Evolutionary conservation across 1,140 invertebrate species (phyloP).

Genomic region (Zaprionus davidi): DNA sequence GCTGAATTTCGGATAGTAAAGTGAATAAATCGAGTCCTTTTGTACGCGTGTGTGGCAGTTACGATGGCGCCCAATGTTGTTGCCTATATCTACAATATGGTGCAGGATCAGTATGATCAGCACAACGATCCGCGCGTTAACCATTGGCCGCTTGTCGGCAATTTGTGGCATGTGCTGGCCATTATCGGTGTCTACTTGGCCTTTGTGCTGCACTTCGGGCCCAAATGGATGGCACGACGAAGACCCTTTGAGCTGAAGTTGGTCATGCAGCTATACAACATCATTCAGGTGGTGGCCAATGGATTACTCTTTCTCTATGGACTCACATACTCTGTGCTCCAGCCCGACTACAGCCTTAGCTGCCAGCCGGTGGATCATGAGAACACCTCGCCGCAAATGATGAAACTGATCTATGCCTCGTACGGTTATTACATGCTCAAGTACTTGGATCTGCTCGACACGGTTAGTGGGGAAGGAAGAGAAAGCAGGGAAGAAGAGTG

Average conservation of each 20-base stretch:
- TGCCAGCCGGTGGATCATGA: constrained; percentile 87
- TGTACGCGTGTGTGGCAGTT: constrained; percentile 2
- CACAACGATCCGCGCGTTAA: constrained; percentile 70
- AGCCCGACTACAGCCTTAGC: constrained; percentile 86
- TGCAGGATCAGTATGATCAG: constrained; percentile 60
- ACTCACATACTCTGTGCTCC: constrained; percentile 82
- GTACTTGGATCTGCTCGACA: constrained; percentile 86
- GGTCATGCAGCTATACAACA: constrained; percentile 90
- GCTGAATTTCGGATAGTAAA: neutral
- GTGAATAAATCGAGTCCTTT: constrained; percentile 9
- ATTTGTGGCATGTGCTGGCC: constrained; percentile 85
- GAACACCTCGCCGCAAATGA: constrained; percentile 84
- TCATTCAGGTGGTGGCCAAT: constrained; percentile 89
- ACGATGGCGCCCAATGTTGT: constrained; percentile 63
- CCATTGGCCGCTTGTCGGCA: constrained; percentile 82
- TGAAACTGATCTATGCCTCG: constrained; percentile 87
- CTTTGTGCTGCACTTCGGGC: constrained; percentile 86
- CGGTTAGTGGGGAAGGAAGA: constrained; percentile 82
- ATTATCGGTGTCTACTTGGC: constrained; percentile 88
- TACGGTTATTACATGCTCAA: constrained; percentile 86
- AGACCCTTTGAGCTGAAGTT: constrained; percentile 89
- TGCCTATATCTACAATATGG: constrained; percentile 42
- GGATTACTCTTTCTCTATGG: constrained; percentile 87
- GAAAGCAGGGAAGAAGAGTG: neutral
- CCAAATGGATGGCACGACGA: constrained; percentile 90